phyloP scores from a whole-genome alignment of 2,888 invertebrate species.

The Tenthredo notha region DNA sequence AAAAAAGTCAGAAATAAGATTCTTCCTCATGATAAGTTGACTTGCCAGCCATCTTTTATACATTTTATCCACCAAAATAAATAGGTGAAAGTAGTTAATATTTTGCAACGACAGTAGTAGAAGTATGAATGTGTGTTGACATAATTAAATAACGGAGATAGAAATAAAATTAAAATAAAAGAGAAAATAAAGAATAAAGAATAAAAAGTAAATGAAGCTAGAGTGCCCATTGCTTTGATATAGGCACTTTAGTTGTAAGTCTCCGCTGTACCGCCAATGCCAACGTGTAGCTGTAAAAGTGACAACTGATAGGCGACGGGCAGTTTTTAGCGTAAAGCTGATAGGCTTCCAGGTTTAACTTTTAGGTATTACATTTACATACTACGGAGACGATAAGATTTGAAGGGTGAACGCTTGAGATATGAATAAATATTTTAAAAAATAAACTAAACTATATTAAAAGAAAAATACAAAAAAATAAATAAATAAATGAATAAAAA shows the following conservation, averaged over 20 bases:
- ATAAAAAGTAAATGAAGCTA: not conserved
- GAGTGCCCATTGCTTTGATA: constrained; percentile 24
- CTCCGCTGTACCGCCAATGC: constrained; percentile 41
- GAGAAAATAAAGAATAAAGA: not conserved
- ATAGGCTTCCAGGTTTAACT: constrained; percentile 77
- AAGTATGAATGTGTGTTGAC: constrained; percentile 57
- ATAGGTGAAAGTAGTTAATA: constrained; percentile 77
- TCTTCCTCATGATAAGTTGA: constrained; percentile 75
- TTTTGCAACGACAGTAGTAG: constrained; percentile 76
- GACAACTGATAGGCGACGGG: constrained; percentile 56
- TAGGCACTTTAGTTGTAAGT: constrained; percentile 15
- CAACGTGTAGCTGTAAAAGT: constrained; percentile 27
- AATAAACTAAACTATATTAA: constrained; percentile 67
- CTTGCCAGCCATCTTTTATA: constrained; percentile 78
- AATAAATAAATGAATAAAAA: constrained; percentile 70
- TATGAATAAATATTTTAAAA: constrained; percentile 73
- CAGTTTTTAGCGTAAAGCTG: constrained; percentile 72
- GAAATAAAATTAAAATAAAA: not conserved
- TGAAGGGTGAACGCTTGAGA: constrained; percentile 64
- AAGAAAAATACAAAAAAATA: constrained; percentile 71
- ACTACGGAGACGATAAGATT: constrained; percentile 68
- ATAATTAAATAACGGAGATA: constrained; percentile 25
- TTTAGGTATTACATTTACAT: constrained; percentile 74
- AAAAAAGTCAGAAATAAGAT: constrained; percentile 67
- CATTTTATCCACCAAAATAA: constrained; percentile 74